Base-by-base conservation (phyloP, 2,888 invertebrate species). In the Corbicula japonica region DNA sequence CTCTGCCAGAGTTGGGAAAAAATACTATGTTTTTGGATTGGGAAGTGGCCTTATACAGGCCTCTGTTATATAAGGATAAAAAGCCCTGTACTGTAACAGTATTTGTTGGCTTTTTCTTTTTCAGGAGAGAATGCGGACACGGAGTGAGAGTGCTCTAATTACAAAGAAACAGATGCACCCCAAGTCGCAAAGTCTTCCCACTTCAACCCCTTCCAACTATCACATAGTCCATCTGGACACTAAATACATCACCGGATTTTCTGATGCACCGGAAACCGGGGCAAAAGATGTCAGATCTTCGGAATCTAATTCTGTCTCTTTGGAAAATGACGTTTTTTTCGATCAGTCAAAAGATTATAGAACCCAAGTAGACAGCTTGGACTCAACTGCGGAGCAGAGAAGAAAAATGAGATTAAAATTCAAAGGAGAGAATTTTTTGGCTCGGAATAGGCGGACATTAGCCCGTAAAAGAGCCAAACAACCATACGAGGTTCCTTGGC, bases 401-500 rank as follows among this genome's bases (percentile, higher is more conserved):
- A n/a, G n/a, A n/a, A n/a, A n/a, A n/a, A n/a, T n/a, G n/a, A n/a
- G 79, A 60, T 54, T 54, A 8, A 66, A 61, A 30, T 71, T 66
- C 56, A 65, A 71, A 10, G 34, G 46, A 30, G 70, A 62, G 68
- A 73, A 62, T 48, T 34, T 62, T 4, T 62, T 62, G 4, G 60
- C 73, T 21, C 73, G 83, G 69, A 79, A 75, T 65, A 71, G 80
- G 30, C 72, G 87, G 34, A 85, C 85, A 35, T 72, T n/a, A n/a
- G n/a, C n/a, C n/a, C n/a, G n/a, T n/a, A n/a, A n/a, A n/a, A n/a
- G n/a, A n/a, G n/a, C n/a, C 3, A 35, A 83, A 15, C 88, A 87
- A 62, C 92, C 92, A 1, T 92, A 92, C 48, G 89, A 89, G 69
- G 86, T 92, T 61, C 91, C 92, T n/a, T 89, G 91, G 87, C 73